Evolutionary conservation across 2,797 vertebrate species (phyloP).

Genomic region (Odontamblyopus lacepedii): DNA sequence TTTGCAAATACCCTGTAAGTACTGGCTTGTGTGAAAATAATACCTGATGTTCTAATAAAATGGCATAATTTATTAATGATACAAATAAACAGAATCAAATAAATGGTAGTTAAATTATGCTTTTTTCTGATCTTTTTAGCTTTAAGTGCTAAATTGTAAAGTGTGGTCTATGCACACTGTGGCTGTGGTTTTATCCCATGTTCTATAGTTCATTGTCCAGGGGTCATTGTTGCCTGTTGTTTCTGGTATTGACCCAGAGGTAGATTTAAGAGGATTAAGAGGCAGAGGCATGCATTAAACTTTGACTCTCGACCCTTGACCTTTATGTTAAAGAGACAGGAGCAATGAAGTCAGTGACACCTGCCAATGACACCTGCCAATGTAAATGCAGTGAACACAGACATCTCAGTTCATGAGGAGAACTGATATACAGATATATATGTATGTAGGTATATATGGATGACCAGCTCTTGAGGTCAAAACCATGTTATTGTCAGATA

Average conservation of each 20-base stretch:
- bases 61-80: no score
- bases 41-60: no score
- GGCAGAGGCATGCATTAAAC: not conserved
- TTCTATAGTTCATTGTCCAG: not conserved
- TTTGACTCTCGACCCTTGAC: slow-evolving; percentile 12
- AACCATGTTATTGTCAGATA: no score
- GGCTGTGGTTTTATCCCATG: not conserved
- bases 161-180: not conserved
- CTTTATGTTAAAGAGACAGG: not conserved
- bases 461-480: no score
- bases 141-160: no score
- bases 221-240: slow-evolving; percentile 10
- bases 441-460: no score
- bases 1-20: no score
- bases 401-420: not conserved
- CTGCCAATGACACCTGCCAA: not conserved
- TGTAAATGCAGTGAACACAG: not conserved
- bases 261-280: not conserved
- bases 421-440: no score
- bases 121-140: no score
- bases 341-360: not conserved
- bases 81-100: no score
- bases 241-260: not conserved
- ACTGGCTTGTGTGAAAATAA: no score
- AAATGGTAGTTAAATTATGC: no score